Evolutionary conservation across 2,797 vertebrate species (phyloP).

Genomic region (Acrossocheilus wenchowensis): DNA sequence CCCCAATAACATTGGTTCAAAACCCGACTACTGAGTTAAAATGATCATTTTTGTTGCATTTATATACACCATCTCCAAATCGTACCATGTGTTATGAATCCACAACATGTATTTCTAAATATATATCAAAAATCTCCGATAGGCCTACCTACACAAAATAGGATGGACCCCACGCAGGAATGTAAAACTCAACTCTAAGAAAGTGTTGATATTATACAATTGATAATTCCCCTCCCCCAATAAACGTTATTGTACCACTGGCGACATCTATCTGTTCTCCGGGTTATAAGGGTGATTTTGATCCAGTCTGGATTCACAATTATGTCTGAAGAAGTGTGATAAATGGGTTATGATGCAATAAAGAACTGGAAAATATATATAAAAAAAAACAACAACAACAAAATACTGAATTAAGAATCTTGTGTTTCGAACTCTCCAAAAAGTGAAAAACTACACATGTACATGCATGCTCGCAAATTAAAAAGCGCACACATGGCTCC

Average conservation of each 20-base stretch:
- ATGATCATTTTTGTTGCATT: background rate
- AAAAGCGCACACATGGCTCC: background rate
- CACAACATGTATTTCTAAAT: background rate
- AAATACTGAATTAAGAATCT: background rate
- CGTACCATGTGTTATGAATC: background rate
- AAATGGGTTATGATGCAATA: background rate
- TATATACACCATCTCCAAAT: background rate
- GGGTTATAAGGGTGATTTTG: constrained; percentile 35
- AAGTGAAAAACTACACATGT: constrained; percentile 9
- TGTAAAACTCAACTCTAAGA: background rate
- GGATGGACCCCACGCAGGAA: background rate
- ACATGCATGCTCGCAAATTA: background rate
- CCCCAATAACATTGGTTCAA: background rate
- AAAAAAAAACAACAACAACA: background rate
- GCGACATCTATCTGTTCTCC: constrained; percentile 62
- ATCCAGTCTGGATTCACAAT: constrained; percentile 9
- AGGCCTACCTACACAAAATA: background rate
- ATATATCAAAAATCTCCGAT: background rate
- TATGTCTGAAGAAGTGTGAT: background rate
- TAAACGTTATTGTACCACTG: constrained; percentile 43
- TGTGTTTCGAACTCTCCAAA: background rate
- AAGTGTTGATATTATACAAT: constrained; percentile 2
- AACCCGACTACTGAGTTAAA: background rate
- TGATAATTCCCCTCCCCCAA: constrained; percentile 15
- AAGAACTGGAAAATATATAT: background rate